Percentiles rank a stretch among this genome's conserved stretches.
phyloP scores from a whole-genome alignment of 2,888 invertebrate genomes.

The Monopis laevigella region DNA sequence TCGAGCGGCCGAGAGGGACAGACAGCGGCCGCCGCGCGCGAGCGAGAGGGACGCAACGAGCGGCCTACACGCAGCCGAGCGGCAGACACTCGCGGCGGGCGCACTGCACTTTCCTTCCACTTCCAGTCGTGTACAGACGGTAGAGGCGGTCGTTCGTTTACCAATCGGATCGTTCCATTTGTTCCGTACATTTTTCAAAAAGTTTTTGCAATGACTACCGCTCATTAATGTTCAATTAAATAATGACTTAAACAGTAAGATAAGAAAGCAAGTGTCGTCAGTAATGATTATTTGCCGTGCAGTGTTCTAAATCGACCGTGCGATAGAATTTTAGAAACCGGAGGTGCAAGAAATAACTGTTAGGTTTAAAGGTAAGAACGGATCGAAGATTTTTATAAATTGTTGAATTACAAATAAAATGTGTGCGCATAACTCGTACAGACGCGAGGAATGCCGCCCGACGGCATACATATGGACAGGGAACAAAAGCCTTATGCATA shows the following conservation, averaged over 20 bases:
- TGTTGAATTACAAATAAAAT: slow-evolving; percentile 11
- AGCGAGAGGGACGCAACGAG: slow-evolving; percentile 27
- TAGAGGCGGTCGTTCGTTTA: not conserved
- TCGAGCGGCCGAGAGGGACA: slow-evolving; percentile 27
- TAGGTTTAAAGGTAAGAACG: slow-evolving; percentile 56
- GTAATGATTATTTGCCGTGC: slow-evolving; percentile 24
- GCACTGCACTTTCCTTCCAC: slow-evolving; percentile 29
- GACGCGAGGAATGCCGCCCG: slow-evolving; percentile 62
- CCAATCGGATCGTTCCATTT: slow-evolving; percentile 17
- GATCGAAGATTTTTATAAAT: slow-evolving; percentile 4
- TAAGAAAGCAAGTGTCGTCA: slow-evolving; percentile 33
- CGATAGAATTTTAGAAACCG: slow-evolving; percentile 35
- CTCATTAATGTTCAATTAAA: slow-evolving; percentile 25
- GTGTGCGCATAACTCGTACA: slow-evolving; percentile 53
- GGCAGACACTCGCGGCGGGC: slow-evolving; percentile 25
- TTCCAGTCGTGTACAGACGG: slow-evolving; percentile 41
- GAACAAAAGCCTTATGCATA: slow-evolving; percentile 64
- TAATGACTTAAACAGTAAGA: slow-evolving; percentile 44
- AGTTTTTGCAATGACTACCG: slow-evolving; percentile 23
- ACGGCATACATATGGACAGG: slow-evolving; percentile 56
- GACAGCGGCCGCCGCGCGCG: slow-evolving; percentile 19
- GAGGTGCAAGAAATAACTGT: slow-evolving; percentile 50
- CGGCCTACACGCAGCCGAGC: slow-evolving; percentile 40
- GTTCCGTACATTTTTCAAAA: slow-evolving; percentile 48
- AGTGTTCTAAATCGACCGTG: slow-evolving; percentile 35